These are phyloP conservation scores for Chaetogeoica ovagalla DNA, from an alignment of 2,888 invertebrate species.

Conservation along the genomic window DNA sequence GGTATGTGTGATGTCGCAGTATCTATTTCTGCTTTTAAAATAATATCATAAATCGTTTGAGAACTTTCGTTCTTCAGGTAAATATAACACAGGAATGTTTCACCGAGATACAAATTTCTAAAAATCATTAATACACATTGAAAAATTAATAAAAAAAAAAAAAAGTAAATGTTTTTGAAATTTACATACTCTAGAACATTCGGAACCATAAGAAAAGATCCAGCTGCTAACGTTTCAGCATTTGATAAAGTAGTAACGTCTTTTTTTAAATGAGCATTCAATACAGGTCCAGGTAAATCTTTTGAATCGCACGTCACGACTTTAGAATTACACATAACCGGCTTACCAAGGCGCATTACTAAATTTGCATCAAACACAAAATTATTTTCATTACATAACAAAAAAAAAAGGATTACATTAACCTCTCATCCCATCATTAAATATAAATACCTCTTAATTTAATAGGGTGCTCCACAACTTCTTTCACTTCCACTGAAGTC, in stretches of 20 bases:
- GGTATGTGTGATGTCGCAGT: constrained; percentile 51
- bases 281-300: constrained; percentile 80
- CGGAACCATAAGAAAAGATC: constrained; percentile 88
- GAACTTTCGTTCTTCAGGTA: constrained; percentile 95
- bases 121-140: constrained; percentile 55
- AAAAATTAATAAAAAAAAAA: constrained; percentile 10
- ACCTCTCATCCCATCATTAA: neutral
- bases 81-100: constrained; percentile 96
- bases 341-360: constrained; percentile 94
- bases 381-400: neutral
- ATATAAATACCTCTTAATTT: constrained; percentile 64
- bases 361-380: constrained; percentile 56
- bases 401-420: neutral
- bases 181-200: constrained; percentile 84
- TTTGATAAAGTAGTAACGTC: constrained; percentile 83
- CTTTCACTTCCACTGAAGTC: constrained; percentile 65
- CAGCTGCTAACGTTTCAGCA: constrained; percentile 79
- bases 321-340: constrained; percentile 80
- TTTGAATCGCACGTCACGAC: constrained; percentile 82
- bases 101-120: constrained; percentile 93
- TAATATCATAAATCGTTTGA: constrained; percentile 79
- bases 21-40: constrained; percentile 65
- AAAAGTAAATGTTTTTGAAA: neutral
- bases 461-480: constrained; percentile 67
- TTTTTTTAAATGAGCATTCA: constrained; percentile 76